Evolutionary conservation across 2,113 vertebrate genomes (phyloP), one percentile per base, ranked within the genome.

Genomic region (Xenus cinereus): DNA sequence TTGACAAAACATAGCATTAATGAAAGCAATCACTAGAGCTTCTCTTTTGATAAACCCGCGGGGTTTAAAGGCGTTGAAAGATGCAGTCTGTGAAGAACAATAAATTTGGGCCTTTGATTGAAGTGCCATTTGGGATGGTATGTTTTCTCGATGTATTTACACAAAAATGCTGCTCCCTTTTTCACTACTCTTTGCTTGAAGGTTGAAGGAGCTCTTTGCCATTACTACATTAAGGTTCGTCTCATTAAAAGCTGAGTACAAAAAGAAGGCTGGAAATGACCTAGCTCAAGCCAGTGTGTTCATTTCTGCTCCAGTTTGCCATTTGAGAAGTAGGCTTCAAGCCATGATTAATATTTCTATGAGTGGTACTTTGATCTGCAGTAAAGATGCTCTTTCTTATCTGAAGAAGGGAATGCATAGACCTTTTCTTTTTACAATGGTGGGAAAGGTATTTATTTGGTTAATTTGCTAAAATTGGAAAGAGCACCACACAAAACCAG

Each of bases 261-360:
- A 96, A 99, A 98, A 99, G 98, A 98, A 98, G 98, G 98, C 99
- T 99, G 99, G 97, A 99, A 99, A 98, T 99, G 99, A 98, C 98
- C 98, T 98, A 98, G 97, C 98, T 89, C 93, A 95, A 97, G 97
- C 97, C 68, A 94, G 91, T 97, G 96, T 98, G 98, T 98, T 98
- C 98, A 98, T 98, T 98, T 98, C 97, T 98, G 98, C 95, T 97
- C 98, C 96, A 98, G 97, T 98, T 98, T 98, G 98, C 98, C 98
- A 98, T 98, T 98, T 98, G 94, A 96, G 97, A 98, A 98, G 96
- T 97, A 96, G 87, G 85, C 95, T 97, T 96, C 95, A 60, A 96
- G 96, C 88, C 89, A 95, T 85, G 79, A 21, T 87, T 96, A 94
- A 93, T 96, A 46, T 92, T 97, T 95, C 90, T 88, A 33, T 95